Evolutionary conservation across 1,140 invertebrate species (phyloP).

Genomic region (Microplitis demolitor): DNA sequence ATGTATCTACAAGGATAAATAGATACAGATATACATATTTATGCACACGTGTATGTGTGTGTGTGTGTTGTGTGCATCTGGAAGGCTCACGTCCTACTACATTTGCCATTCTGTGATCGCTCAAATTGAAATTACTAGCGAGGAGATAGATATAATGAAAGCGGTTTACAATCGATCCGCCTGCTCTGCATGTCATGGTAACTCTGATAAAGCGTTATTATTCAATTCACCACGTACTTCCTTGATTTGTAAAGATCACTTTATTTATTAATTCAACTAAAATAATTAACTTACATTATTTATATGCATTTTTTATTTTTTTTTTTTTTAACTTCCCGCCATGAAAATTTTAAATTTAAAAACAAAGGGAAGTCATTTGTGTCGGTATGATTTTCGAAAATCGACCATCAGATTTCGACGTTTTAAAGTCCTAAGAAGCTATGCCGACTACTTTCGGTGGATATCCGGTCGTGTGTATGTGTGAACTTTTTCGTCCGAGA

Average conservation of each 20-base stretch:
- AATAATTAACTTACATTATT: neutral
- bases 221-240: neutral
- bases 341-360: too few species aligned
- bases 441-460: too few species aligned
- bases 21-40: too few species aligned
- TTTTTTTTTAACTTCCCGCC: too few species aligned
- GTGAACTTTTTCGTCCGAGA: too few species aligned
- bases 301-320: too few species aligned
- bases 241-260: neutral
- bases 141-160: slow-evolving; percentile 9
- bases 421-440: too few species aligned
- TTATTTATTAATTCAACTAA: neutral
- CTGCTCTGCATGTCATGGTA: neutral
- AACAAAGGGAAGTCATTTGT: too few species aligned
- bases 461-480: too few species aligned
- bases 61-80: neutral
- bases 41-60: neutral
- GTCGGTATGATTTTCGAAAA: too few species aligned
- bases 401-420: too few species aligned
- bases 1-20: too few species aligned
- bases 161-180: neutral
- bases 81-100: neutral
- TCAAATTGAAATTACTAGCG: slow-evolving; percentile 6
- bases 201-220: slow-evolving; percentile 11
- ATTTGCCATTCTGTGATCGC: slow-evolving; percentile 10